Conservation (phyloP, 1,140 invertebrate genomes). For the Heliothis subflexa region DNA sequence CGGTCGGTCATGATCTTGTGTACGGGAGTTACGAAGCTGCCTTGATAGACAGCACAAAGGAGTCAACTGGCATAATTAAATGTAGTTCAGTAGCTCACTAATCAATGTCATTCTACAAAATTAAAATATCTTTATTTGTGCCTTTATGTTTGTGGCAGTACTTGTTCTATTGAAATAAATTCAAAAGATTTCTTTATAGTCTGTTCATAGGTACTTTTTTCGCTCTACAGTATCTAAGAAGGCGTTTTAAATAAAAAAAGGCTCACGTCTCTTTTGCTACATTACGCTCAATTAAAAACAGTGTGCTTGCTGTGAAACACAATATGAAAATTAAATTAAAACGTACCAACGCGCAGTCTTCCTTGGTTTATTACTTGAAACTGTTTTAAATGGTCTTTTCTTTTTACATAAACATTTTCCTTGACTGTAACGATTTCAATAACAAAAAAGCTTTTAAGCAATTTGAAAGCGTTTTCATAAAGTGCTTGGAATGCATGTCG, state of each 20-base stretch:
- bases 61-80: conserved; percentile 42
- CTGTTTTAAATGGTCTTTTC: conserved; percentile 8
- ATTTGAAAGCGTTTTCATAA: neutral
- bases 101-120: conserved; percentile 35
- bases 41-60: conserved; percentile 41
- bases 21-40: conserved; percentile 1
- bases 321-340: conserved; percentile 20
- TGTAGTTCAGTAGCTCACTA: conserved; percentile 28
- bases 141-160: neutral
- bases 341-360: neutral
- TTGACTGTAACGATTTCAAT: conserved; percentile 28
- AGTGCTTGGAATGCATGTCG: neutral
- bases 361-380: conserved; percentile 10
- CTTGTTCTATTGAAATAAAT: neutral
- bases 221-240: neutral
- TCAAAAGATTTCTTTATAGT: too few relatives aligned
- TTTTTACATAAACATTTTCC: conserved; percentile 2
- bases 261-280: conserved; percentile 14
- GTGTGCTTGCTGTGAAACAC: neutral
- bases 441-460: conserved; percentile 39
- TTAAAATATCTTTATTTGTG: conserved; percentile 33
- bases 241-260: neutral
- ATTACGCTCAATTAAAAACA: conserved; percentile 14
- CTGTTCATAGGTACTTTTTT: too few relatives aligned
- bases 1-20: conserved; percentile 16